phyloP scores from a whole-genome alignment of 2,797 vertebrate species.

The Cygnus olor region DNA sequence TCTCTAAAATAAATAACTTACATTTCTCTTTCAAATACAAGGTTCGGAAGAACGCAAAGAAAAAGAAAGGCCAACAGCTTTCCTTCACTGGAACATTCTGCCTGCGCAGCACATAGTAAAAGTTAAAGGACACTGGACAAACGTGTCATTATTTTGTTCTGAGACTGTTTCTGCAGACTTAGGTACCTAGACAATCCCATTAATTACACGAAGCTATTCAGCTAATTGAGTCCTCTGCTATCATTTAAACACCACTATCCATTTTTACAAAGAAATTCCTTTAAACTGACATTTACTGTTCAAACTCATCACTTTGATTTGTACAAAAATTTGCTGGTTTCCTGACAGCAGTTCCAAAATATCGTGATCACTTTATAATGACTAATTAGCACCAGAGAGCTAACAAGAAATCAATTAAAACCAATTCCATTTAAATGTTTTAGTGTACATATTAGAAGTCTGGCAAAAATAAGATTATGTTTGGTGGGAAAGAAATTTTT shows the following conservation, averaged over 20 bases:
- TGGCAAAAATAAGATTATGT: constrained; percentile 38
- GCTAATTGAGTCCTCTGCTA: neutral
- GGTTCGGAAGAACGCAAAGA: neutral
- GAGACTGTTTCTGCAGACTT: neutral
- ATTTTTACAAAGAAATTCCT: neutral
- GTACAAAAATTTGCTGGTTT: neutral
- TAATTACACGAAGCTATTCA: neutral
- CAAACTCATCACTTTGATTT: neutral
- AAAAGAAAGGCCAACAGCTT: neutral
- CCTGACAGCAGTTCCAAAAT: constrained; percentile 7
- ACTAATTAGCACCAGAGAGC: neutral
- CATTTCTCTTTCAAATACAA: neutral
- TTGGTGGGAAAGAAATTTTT: constrained; percentile 57
- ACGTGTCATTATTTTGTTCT: neutral
- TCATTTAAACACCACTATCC: neutral
- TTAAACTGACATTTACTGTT: neutral
- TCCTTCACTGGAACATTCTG: neutral
- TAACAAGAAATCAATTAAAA: constrained; percentile 23
- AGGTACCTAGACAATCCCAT: neutral
- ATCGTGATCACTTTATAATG: neutral
- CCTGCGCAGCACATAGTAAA: neutral
- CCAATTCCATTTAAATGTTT: neutral
- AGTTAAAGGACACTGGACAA: neutral
- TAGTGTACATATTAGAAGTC: constrained; percentile 12
- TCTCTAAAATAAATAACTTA: neutral